phyloP scores from a whole-genome alignment of 2,797 vertebrate species.

The Lacerta agilis region DNA sequence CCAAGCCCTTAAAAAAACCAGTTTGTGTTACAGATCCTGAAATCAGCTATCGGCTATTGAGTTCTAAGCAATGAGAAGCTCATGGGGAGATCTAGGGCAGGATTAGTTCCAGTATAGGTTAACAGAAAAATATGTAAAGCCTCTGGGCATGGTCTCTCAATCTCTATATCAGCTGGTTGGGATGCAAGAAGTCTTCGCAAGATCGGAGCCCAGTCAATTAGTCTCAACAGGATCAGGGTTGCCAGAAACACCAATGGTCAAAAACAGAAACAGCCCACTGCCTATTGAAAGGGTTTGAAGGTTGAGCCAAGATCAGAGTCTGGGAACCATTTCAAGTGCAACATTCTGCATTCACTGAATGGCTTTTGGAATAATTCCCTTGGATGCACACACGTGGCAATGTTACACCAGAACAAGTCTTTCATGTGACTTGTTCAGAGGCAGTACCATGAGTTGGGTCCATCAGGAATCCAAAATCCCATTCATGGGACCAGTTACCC shows the following conservation, averaged over 20 bases:
- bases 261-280: conserved; percentile 8
- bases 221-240: not conserved
- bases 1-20: not conserved
- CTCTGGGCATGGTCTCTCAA: not conserved
- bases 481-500: not conserved
- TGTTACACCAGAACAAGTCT: not conserved
- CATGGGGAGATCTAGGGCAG: not conserved
- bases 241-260: conserved; percentile 12
- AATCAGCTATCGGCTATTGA: conserved; percentile 5
- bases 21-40: not conserved
- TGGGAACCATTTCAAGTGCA: conserved; percentile 20
- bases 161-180: not conserved
- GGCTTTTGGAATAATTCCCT: not conserved
- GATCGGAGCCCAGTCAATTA: not conserved
- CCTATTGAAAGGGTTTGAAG: conserved; percentile 10
- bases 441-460: not conserved
- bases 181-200: not conserved
- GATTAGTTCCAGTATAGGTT: not conserved
- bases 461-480: not conserved
- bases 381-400: not conserved
- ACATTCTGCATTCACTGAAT: not conserved
- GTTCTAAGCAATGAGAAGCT: not conserved
- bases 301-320: conserved; percentile 25
- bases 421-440: conserved; percentile 8
- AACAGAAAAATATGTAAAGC: not conserved